Base-by-base conservation (phyloP, 2,113 vertebrate genomes). In the Tragelaphus buxtoni region DNA sequence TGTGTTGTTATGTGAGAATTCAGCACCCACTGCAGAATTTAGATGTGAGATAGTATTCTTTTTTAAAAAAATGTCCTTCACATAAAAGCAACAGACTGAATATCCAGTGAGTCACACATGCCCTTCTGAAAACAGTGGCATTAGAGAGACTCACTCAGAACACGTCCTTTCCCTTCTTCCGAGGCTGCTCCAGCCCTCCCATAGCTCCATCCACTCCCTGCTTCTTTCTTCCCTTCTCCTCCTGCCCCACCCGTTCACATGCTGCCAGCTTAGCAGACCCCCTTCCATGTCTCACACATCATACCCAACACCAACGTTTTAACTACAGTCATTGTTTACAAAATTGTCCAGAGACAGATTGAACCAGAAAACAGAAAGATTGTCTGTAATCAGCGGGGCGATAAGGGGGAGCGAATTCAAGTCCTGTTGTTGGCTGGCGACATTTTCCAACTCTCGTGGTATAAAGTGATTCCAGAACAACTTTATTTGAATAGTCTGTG, bases 401-500 rank as follows among this genome's bases (percentile, higher is more conserved):
- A 8, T 18, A 24, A 95, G 91, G 80, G 87, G 74, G 90, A 74
- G 90, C 22, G 8, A 24, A 61, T 17, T 9, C 60, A 24, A 55
- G 65, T 97, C 10, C 12, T 22, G 47, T 18, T 84, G 53, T 90
- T 58, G 14, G 1, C 28, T 72, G 94, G 69, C 17, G 90, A 95
- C 88, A 30, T 86, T 93, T 93, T 53, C 91, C 86, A 93, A 72
- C 32, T 95, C 93, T 74, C 7, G 0, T 35, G 0, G 2, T 61
- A 26, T 77, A 90, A 95, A 95, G 95, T 91, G 83, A 35, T 96
- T 97, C 95, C 82, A 85, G 95, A 97, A 97, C 82, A 95, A 79
- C 95, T 98, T 97, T 97, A 97, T 98, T 98, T 98, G 97, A 97
- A 98, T 92, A 97, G 96, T 95, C 97, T 90, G 69, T 94, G 60